A percentile compares a stretch with the other conserved stretches of the same genome.
Conservation (phyloP, 2,888 invertebrate species). For the Rugalucina vietnamica region DNA sequence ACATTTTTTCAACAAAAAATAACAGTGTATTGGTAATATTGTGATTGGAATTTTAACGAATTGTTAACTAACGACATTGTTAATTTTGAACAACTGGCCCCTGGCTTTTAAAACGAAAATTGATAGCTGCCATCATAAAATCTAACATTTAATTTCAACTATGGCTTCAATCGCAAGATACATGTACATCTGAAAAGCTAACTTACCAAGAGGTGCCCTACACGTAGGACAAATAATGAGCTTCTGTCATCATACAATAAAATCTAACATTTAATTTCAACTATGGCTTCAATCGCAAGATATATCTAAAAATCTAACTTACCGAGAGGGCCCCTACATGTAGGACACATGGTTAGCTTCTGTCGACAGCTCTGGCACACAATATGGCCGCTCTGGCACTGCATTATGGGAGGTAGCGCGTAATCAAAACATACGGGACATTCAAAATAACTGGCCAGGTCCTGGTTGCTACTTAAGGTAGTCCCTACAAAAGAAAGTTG, state of each 20-base stretch:
- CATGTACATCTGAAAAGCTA: not conserved
- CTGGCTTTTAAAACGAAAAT: too few relatives aligned
- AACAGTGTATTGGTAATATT: too few relatives aligned
- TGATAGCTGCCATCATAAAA: too few relatives aligned
- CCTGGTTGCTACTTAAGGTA: slow-evolving; percentile 73
- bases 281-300: too few relatives aligned
- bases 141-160: too few relatives aligned
- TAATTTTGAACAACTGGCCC: too few relatives aligned
- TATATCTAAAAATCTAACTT: slow-evolving; percentile 68
- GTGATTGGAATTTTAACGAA: too few relatives aligned
- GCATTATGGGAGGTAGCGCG: slow-evolving; percentile 98
- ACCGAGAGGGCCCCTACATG: slow-evolving; percentile 96
- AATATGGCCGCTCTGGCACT: slow-evolving; percentile 99
- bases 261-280: too few relatives aligned
- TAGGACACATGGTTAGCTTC: slow-evolving; percentile 98
- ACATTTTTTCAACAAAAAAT: too few relatives aligned
- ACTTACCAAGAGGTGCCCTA: not conserved
- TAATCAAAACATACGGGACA: slow-evolving; percentile 98
- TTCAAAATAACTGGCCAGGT: slow-evolving; percentile 85
- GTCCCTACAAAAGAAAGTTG: slow-evolving; percentile 50
- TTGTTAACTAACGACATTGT: too few relatives aligned
- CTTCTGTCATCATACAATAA: not conserved
- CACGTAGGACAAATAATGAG: not conserved
- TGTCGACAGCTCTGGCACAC: slow-evolving; percentile 99
- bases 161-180: too few relatives aligned